Evolutionary conservation across 2,797 vertebrate genomes (phyloP).

Genomic region (Tokudaia tokunoshimensis): DNA sequence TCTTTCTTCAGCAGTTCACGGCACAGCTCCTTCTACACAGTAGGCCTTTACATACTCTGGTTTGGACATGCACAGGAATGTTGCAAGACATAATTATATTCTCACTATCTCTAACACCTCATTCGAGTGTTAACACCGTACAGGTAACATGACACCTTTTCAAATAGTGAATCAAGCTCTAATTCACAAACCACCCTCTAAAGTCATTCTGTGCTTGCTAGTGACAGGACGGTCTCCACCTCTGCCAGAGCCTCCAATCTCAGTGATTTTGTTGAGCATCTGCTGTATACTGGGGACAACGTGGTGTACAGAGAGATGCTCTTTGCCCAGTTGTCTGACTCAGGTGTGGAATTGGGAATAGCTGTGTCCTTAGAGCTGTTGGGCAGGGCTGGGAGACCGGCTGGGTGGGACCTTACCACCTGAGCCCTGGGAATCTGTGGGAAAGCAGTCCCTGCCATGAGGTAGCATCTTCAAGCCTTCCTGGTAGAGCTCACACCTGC

Average conservation of each 20-base stretch:
- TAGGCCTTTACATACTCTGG: not conserved
- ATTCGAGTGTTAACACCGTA: not conserved
- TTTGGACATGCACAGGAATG: not conserved
- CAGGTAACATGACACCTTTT: not conserved
- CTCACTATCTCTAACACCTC: not conserved
- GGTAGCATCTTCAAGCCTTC: not conserved
- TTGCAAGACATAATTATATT: not conserved
- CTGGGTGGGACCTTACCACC: not conserved
- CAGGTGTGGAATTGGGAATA: too few species aligned
- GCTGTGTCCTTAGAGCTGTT: not conserved
- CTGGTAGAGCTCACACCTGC: fast-evolving
- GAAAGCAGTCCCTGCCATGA: not conserved
- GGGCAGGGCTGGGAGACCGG: not conserved
- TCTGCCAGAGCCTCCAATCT: not conserved
- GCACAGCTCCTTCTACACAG: not conserved
- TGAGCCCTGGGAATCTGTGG: not conserved
- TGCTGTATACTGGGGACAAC: not conserved
- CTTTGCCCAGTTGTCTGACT: not conserved
- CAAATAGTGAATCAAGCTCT: not conserved
- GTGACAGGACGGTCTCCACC: not conserved
- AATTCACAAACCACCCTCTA: not conserved
- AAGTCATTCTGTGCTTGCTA: not conserved
- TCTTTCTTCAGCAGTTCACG: not conserved
- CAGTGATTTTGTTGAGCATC: not conserved
- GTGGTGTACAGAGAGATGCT: fast-evolving